Evolutionary conservation across 2,888 invertebrate genomes (phyloP), one percentile per base, ranked within the genome.

Genomic region (Dryadula phaetusa): DNA sequence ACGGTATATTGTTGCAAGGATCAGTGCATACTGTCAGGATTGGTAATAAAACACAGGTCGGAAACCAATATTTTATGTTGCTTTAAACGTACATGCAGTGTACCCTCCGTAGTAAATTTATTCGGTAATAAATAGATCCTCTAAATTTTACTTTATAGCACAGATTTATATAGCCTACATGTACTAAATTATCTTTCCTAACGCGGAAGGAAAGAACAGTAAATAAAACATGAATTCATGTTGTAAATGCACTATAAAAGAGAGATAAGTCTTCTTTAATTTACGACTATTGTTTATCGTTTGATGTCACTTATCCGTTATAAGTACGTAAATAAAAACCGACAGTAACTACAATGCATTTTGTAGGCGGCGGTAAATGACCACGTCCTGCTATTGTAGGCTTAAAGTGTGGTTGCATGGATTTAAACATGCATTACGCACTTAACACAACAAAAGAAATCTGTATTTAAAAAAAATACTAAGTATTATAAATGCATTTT

Each of bases 281-380:
- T 70, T 67, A 70, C 61, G 69, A 49, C 54, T 16, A 61, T 61
- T 64, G 61, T 67, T 64, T 67, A 70, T 67, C 22, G 66, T 37
- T 60, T 62, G 8, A 34, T 49, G 42, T 52, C 40, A 37, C 64
- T 64, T 62, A 40, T 40, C 53, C 46, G 63, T 61, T 66, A 60
- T 62, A 49, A 60, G 58, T 58, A 37, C 40, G 28, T 64, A 70
- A 67, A 70, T 67, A 70, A 62, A 62, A 67, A 49, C 49, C 49
- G 37, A 62, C 49, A 52, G 49, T 52, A 37, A 56, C 40, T 49
- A 54, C 60, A 66, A 63, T 46, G 56, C 53, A 54, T 46, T 64
- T 54, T 64, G 63, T 46, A 46, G 54, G 44, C 44, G 62, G 62
- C 37, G 18, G 60, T 54, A 54, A 64, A 52, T 44, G 54, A 22